phyloP scores from a whole-genome alignment of 2,113 vertebrate species.

The Pachycephala philippinensis region DNA sequence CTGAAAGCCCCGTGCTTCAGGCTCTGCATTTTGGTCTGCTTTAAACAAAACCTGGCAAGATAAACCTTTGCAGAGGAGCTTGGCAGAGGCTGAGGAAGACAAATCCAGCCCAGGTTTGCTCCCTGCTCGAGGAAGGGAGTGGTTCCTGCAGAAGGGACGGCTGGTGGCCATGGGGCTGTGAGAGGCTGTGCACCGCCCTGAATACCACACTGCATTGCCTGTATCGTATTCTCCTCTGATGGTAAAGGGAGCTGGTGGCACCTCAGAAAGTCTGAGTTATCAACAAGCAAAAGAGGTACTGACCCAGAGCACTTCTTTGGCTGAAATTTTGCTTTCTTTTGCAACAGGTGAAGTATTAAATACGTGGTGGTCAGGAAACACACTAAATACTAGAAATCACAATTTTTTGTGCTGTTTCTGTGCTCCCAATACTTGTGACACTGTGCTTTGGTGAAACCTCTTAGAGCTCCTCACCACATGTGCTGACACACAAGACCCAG shows the following conservation, averaged over 20 bases:
- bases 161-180: neutral
- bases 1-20: neutral
- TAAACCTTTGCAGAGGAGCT: neutral
- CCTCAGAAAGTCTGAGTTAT: neutral
- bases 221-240: neutral
- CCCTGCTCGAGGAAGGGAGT: neutral
- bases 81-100: neutral
- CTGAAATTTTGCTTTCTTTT: neutral
- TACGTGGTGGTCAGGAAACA: rapidly evolving
- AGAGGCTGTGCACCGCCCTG: neutral
- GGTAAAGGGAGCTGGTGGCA: neutral
- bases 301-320: neutral
- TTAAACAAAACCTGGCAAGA: neutral
- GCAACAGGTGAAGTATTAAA: neutral
- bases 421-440: too few species aligned
- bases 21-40: neutral
- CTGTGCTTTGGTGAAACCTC: neutral
- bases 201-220: neutral
- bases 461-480: neutral
- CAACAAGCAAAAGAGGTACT: neutral
- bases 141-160: neutral
- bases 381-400: neutral
- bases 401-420: neutral
- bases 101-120: neutral
- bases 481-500: neutral